These are phyloP conservation scores for Carollia perspicillata DNA, from an alignment of 2,113 vertebrate species.

Conservation along the genomic window DNA sequence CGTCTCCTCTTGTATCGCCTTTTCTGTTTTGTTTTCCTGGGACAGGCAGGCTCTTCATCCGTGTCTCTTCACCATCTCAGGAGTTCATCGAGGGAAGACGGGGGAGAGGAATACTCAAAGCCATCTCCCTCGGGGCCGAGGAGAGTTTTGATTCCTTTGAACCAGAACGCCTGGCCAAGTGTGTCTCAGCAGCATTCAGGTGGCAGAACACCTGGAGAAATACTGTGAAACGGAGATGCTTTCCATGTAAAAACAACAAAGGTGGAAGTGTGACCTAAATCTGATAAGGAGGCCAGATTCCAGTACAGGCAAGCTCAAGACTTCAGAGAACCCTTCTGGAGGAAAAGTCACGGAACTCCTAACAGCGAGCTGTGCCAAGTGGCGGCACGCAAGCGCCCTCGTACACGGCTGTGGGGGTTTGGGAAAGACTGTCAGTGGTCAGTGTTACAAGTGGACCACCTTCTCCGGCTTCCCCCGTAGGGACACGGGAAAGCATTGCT, in stretches of 20 bases:
- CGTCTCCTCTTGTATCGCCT: conserved; percentile 69
- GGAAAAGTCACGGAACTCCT: background rate
- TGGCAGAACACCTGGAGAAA: conserved; percentile 50
- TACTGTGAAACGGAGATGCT: background rate
- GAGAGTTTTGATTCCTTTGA: conserved; percentile 47
- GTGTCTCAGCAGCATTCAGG: conserved; percentile 36
- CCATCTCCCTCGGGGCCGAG: background rate
- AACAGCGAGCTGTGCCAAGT: background rate
- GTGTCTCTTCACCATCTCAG: conserved; percentile 63
- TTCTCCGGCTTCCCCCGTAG: background rate
- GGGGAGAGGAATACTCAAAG: conserved; percentile 69
- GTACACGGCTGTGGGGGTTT: background rate
- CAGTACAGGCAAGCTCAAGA: conserved; percentile 4
- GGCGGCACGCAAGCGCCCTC: rapidly evolving
- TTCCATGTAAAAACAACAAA: background rate
- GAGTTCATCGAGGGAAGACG: conserved; percentile 70
- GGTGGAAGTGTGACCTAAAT: background rate
- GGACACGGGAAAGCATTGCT: background rate
- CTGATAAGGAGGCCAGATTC: background rate
- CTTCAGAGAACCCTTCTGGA: background rate
- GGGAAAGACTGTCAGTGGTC: background rate
- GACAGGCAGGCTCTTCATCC: conserved; percentile 64
- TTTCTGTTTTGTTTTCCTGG: conserved; percentile 68
- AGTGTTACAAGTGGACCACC: too few relatives aligned
- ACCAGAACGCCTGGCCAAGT: conserved; percentile 25